phyloP scores from a whole-genome alignment of 2,888 invertebrate genomes.

The Dryocosmus kuriphilus region DNA sequence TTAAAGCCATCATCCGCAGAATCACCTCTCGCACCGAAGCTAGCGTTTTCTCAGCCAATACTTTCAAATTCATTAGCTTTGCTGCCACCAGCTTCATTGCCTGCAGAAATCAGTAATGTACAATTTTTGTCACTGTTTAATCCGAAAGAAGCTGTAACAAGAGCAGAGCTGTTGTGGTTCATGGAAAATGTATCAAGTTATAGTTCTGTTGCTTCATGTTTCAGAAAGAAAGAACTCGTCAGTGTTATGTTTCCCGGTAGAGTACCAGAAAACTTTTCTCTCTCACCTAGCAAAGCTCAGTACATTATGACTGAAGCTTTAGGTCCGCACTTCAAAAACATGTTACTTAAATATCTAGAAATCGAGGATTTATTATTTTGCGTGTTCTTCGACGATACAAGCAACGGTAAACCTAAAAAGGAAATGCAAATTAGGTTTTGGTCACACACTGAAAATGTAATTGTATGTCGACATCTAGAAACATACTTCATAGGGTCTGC shows the following conservation, averaged over 20 bases:
- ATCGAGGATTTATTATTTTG: conserved; percentile 10
- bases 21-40: not conserved
- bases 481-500: conserved; percentile 46
- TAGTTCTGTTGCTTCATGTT: too few species aligned
- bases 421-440: conserved; percentile 27
- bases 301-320: too few species aligned
- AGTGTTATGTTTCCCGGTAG: not conserved
- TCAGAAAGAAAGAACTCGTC: too few species aligned
- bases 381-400: not conserved
- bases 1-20: not conserved
- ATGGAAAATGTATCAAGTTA: too few species aligned
- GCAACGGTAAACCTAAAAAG: too few species aligned
- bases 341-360: conserved; percentile 13
- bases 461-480: conserved; percentile 29
- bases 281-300: conserved; percentile 12
- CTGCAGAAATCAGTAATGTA: not conserved
- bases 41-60: conserved; percentile 4
- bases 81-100: not conserved
- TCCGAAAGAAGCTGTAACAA: not conserved
- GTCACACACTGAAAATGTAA: conserved; percentile 24
- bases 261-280: conserved; percentile 12
- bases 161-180: not conserved
- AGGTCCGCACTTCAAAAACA: not conserved
- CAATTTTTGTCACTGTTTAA: not conserved
- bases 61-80: not conserved